Conservation (phyloP, 2,888 invertebrate species). For the Ormyrus nitidulus region DNA sequence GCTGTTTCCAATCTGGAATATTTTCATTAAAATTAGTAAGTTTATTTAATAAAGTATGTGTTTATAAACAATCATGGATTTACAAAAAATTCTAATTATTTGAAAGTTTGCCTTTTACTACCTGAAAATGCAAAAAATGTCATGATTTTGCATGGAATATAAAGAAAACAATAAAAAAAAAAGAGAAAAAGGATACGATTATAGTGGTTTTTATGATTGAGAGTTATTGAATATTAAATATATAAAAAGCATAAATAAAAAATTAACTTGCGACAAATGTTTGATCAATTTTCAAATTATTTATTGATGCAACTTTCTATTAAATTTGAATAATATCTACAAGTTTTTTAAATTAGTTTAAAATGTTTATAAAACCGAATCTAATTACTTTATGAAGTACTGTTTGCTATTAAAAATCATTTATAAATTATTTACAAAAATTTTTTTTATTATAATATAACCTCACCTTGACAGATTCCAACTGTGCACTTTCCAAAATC, state of each 20-base stretch:
- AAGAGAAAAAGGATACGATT: no score
- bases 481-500: conserved; percentile 93
- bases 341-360: background rate
- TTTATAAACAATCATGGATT: background rate
- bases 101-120: no score
- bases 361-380: background rate
- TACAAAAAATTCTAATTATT: no score
- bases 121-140: no score
- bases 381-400: background rate
- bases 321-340: background rate
- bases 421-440: conserved; percentile 1
- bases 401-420: conserved; percentile 8
- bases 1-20: conserved; percentile 85
- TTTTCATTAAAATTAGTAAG: conserved; percentile 10
- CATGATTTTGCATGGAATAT: no score
- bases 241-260: no score
- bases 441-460: conserved; percentile 26
- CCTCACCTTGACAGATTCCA: conserved; percentile 95
- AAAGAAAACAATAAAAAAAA: no score
- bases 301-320: no score
- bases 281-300: no score
- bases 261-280: no score
- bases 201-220: no score
- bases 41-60: conserved; percentile 18
- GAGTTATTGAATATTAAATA: no score